Base-by-base conservation (phyloP, 2,797 vertebrate genomes). In the Pangasius macronema region DNA sequence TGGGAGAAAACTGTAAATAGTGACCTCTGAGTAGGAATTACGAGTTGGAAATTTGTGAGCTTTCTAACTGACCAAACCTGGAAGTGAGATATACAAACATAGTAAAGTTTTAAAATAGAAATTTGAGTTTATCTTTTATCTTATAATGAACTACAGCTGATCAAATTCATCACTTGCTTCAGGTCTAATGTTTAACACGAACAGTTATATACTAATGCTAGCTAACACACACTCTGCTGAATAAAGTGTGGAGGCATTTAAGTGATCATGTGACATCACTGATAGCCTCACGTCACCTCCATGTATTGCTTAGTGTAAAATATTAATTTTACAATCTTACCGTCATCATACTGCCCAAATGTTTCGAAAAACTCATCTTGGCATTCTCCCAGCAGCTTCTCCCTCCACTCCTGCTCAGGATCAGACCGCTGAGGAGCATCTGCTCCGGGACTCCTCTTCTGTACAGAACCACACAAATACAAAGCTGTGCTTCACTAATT, bases 351-450 rank as follows among this genome's bases (percentile, higher is more conserved):
- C 18, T 93, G 93, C 51, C 96, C 97, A 24, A 96, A 95, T 8
- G 91, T 94, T 89, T 97, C 95, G 83, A 79, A 95, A 92, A 96
- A 96, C 87, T 97, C 96, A 8, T 97, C 96, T 87, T 96, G 94
- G 65, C 96, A 96, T 93, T 97, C 97, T 13, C 91, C 95, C 61
- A 96, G 95, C 22, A 97, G 94, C 92, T 97, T 97, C 88, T 96
- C 92, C 88, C 90, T 80, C 96, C 97, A 97, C 33, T 94, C 93
- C 39, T 61, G 92, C 90, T 97, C 96, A 5, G 88, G 83, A 83
- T 96, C 92, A 0, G 36, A 33, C 22, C 81, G 84, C 84, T 14
- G 55, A 10, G 14, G 87, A 85, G 0, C 82, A 53, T 55, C 91
- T 65, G 33, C 86, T 49, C 63, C 73, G 1, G 55, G 8, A 14